phyloP scores from a whole-genome alignment of 37 sponge, comb jelly and placozoan species.

The Aplysina aerophoba region DNA sequence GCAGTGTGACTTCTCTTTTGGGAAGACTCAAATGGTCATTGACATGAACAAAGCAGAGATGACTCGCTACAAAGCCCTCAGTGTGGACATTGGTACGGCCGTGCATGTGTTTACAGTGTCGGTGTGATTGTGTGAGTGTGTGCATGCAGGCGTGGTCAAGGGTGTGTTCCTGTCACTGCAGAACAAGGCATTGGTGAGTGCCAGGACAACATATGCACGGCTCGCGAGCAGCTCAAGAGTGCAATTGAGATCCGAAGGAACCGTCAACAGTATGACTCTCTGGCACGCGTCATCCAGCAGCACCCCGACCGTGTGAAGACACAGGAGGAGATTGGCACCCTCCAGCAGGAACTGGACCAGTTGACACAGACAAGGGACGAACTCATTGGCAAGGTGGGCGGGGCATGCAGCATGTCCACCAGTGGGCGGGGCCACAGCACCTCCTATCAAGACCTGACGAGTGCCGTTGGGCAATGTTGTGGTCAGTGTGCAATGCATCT shows the following conservation, averaged over 20 bases:
- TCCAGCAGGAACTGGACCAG: constrained; percentile 49
- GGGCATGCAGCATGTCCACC: too few relatives aligned
- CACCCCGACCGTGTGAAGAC: constrained; percentile 72
- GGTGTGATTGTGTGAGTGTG: background rate
- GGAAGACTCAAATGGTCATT: constrained; percentile 70
- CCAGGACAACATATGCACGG: constrained; percentile 56
- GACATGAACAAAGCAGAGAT: constrained; percentile 87
- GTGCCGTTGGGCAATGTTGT: background rate
- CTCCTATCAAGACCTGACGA: too few relatives aligned
- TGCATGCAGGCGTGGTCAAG: too few relatives aligned
- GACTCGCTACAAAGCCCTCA: constrained; percentile 71
- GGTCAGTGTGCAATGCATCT: too few relatives aligned
- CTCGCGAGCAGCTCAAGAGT: constrained; percentile 63
- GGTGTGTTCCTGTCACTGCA: background rate
- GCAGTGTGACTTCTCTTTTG: constrained; percentile 74
- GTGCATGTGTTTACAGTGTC: too few relatives aligned
- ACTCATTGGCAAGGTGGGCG: constrained; percentile 43
- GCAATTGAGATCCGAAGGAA: constrained; percentile 71
- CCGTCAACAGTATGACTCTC: constrained; percentile 76
- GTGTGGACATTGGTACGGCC: constrained; percentile 54
- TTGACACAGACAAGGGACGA: constrained; percentile 15
- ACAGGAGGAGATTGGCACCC: constrained; percentile 43
- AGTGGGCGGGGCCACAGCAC: too few relatives aligned
- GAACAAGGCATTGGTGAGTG: constrained; percentile 63
- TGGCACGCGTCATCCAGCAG: constrained; percentile 72